These are phyloP conservation scores for Cololabis saira DNA, from an alignment of 2,113 vertebrate genomes.

Conservation along the genomic window DNA sequence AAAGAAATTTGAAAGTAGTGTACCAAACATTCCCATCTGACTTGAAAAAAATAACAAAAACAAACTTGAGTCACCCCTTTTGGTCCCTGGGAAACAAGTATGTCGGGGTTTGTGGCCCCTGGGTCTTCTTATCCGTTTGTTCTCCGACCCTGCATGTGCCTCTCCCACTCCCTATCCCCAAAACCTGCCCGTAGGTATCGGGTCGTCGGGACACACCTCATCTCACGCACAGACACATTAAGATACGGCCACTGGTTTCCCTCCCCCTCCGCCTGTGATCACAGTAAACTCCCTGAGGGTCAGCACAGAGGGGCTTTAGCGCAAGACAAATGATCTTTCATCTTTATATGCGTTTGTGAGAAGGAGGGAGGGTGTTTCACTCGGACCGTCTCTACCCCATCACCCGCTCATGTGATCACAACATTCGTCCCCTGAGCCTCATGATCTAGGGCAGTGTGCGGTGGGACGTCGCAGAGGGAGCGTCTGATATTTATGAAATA, in stretches of 20 bases:
- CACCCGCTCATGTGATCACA: slow-evolving; percentile 54
- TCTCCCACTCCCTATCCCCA: slow-evolving; percentile 32
- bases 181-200: slow-evolving; percentile 57
- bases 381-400: slow-evolving; percentile 14
- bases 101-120: slow-evolving; percentile 21
- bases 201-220: slow-evolving; percentile 56
- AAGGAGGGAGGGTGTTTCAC: slow-evolving; percentile 13
- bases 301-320: slow-evolving; percentile 40
- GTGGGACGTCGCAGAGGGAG: slow-evolving; percentile 7
- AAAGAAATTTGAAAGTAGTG: slow-evolving; percentile 35
- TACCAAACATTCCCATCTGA: slow-evolving; percentile 50
- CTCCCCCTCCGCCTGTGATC: slow-evolving; percentile 41
- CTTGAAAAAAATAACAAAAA: no score
- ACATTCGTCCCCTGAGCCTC: slow-evolving; percentile 35
- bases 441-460: slow-evolving; percentile 25
- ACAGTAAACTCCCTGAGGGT: slow-evolving; percentile 47
- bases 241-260: slow-evolving; percentile 18
- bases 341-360: slow-evolving; percentile 22
- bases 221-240: slow-evolving; percentile 24
- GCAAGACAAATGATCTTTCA: slow-evolving; percentile 37
- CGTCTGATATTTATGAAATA: slow-evolving; percentile 3
- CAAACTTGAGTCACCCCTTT: slow-evolving; percentile 43
- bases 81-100: slow-evolving; percentile 32
- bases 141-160: slow-evolving; percentile 40
- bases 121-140: slow-evolving; percentile 41